Base-by-base conservation (phyloP, 2,797 vertebrate species). In the Argentina silus region DNA sequence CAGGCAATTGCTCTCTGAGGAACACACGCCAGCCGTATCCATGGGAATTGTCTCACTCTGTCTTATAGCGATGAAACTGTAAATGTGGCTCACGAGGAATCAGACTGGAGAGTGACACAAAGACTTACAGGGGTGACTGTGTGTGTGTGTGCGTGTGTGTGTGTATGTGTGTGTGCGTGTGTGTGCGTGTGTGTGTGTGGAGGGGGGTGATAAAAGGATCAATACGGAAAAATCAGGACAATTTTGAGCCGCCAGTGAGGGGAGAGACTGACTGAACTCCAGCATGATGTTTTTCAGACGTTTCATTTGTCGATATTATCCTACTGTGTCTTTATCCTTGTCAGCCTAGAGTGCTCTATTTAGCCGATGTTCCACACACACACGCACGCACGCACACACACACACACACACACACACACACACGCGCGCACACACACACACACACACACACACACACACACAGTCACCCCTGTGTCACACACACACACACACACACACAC, bases 401-500 rank as follows among this genome's bases (percentile, higher is more conserved):
- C 44, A 59, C 19, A 51, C 14, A 65, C 9, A 55, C 7, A 63
- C 42, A 69, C 44, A 57, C 67, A 21, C 67, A 69, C 53, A 44
- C 67, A 69, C 53, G 19, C 53, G 57, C 42, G 21, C 50, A 57
- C 47, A 8, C 23, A 48, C 19, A 42, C 53, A 50, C 8, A 10
- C 21, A 69, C 23, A 53, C 66, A 72, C n/a, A 47, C 14, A 48
- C 21, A 50, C 36, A 61, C 1, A 57, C 1, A 42, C 12, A 17
- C 51, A 68, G 36, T 57, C n/a, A 60, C n/a, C n/a, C n/a, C n/a
- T n/a, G n/a, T n/a, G n/a, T n/a, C n/a, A 66, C 64, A 66, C 64
- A 63, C 84, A 89, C 83, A 88, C 86, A 55, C 27, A 66, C 64
- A 66, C 64, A 63, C 84, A 89, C 83, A 88, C 86, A 55, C 27